phyloP scores from a whole-genome alignment of 30 jellyfish, hydroid and myxozoan species.

The Aurelia sp. region DNA sequence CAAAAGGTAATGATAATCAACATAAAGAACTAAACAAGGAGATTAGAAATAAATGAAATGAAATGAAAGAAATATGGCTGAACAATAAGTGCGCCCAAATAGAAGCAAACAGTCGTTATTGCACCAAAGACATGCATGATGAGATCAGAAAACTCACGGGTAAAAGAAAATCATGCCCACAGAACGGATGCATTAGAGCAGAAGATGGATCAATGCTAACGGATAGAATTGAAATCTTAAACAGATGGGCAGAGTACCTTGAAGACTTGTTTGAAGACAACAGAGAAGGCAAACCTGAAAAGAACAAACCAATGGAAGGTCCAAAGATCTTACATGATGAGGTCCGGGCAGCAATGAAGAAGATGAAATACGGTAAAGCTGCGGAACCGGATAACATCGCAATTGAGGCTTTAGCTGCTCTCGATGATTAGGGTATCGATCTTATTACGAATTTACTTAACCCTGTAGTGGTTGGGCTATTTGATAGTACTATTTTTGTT shows the following conservation, averaged over 20 bases:
- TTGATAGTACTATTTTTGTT: too few relatives aligned
- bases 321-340: slow-evolving; percentile 18
- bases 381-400: slow-evolving; percentile 40
- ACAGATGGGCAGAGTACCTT: slow-evolving; percentile 54
- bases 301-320: slow-evolving; percentile 26
- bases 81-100: slow-evolving; percentile 20
- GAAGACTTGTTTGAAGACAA: slow-evolving; percentile 54
- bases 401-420: slow-evolving; percentile 22
- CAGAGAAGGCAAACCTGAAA: slow-evolving; percentile 27
- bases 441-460: slow-evolving; percentile 1
- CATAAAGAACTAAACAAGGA: slow-evolving; percentile 13
- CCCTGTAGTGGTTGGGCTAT: too few relatives aligned
- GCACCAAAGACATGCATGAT: slow-evolving; percentile 6
- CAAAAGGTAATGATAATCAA: slow-evolving; percentile 3
- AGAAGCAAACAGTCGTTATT: slow-evolving; percentile 4
- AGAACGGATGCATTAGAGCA: slow-evolving; percentile 27
- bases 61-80: slow-evolving; percentile 8
- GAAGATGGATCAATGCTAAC: slow-evolving; percentile 26
- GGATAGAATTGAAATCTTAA: slow-evolving; percentile 24
- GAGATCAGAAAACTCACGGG: slow-evolving; percentile 15
- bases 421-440: slow-evolving; percentile 31
- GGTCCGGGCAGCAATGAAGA: slow-evolving; percentile 33
- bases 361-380: slow-evolving; percentile 37
- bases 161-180: slow-evolving; percentile 21
- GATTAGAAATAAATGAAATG: slow-evolving; percentile 14